These are phyloP conservation scores for Tychaedon coryphoeus DNA, from an alignment of 2,113 vertebrate genomes.

Conservation along the genomic window DNA sequence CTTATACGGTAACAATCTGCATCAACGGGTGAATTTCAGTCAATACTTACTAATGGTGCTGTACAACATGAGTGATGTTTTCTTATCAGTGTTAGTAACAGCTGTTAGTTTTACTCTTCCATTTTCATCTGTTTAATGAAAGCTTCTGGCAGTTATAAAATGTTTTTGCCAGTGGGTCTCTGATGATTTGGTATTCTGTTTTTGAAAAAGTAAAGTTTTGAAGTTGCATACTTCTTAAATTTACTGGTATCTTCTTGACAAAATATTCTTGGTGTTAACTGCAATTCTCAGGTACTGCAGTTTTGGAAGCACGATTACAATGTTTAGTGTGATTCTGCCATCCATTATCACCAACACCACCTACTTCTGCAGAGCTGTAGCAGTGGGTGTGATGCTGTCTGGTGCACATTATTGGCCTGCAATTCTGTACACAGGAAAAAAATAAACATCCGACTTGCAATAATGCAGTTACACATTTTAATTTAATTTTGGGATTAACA, in stretches of 20 bases:
- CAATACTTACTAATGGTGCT: neutral
- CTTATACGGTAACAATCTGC: neutral
- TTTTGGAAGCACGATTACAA: conserved; percentile 71
- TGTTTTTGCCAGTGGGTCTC: neutral
- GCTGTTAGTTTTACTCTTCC: neutral
- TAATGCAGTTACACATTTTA: neutral
- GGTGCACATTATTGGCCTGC: conserved; percentile 64
- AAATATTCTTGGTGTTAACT: conserved; percentile 70
- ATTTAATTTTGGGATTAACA: neutral
- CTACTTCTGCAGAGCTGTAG: conserved; percentile 68
- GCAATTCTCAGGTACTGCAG: conserved; percentile 74
- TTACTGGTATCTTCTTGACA: conserved; percentile 52
- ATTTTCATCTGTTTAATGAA: neutral
- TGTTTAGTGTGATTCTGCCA: conserved; percentile 77
- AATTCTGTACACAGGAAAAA: conserved; percentile 11
- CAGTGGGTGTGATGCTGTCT: conserved; percentile 72
- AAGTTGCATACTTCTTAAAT: conserved; percentile 60
- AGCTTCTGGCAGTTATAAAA: neutral
- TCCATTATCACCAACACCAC: conserved; percentile 72
- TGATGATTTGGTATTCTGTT: neutral
- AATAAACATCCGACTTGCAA: neutral
- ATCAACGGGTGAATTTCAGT: neutral
- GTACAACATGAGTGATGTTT: neutral
- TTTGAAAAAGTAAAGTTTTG: conserved; percentile 66
- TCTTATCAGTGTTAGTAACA: neutral